A percentile compares a stretch with the other conserved stretches of the same genome.
Evolutionary conservation across 2,113 vertebrate species (phyloP).

Genomic region (Bostrychus sinensis): DNA sequence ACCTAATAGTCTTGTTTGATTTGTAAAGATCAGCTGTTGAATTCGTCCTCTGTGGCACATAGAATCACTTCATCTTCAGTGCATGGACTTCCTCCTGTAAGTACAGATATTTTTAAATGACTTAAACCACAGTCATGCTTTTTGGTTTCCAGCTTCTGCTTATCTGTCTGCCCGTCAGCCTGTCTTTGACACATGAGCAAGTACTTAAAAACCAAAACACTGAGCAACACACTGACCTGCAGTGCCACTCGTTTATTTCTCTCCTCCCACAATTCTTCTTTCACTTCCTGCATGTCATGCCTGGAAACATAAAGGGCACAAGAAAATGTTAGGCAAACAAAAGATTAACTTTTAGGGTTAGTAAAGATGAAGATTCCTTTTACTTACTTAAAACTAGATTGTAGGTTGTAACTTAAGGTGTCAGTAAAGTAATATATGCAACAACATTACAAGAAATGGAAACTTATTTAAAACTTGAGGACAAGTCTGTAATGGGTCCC

Average conservation of each 20-base stretch:
- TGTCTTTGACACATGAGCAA: neutral
- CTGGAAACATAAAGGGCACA: constrained; percentile 52
- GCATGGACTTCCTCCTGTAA: constrained; percentile 72
- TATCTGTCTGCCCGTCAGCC: constrained; percentile 13
- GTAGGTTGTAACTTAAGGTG: no score
- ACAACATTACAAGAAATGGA: no score
- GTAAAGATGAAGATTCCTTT: no score
- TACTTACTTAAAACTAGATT: no score
- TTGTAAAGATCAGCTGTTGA: constrained; percentile 16
- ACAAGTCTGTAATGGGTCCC: neutral
- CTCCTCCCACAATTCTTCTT: constrained; percentile 76
- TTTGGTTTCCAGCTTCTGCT: constrained; percentile 1
- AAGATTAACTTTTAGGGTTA: no score
- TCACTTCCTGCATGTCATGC: constrained; percentile 79
- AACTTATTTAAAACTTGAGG: no score
- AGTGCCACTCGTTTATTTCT: constrained; percentile 69
- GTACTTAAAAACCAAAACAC: constrained; percentile 4
- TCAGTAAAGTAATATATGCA: no score
- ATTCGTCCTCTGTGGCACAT: constrained; percentile 3
- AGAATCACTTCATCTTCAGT: constrained; percentile 62
- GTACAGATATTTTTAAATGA: neutral
- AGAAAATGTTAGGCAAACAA: neutral
- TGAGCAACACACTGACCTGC: constrained; percentile 68
- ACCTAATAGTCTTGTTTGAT: constrained; percentile 11
- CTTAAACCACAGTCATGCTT: neutral